These are phyloP conservation scores for Euphonia xanthogaster DNA, from an alignment of 2,797 vertebrate species.

Conservation along the genomic window DNA sequence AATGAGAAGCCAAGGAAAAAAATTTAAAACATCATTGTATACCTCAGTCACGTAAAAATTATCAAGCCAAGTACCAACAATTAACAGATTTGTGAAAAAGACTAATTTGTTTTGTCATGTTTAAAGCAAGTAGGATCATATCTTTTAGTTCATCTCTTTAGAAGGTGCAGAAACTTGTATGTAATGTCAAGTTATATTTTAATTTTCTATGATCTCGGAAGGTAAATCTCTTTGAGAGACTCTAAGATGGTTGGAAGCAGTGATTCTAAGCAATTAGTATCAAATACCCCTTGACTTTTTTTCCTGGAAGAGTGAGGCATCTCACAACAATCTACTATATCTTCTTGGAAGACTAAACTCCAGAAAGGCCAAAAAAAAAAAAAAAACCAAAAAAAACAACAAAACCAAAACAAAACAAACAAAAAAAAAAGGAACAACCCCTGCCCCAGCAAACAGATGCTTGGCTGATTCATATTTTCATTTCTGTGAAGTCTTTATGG, in stretches of 20 bases:
- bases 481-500: neutral
- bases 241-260: neutral
- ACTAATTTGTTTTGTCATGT: neutral
- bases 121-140: neutral
- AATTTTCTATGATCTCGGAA: neutral
- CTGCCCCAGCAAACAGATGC: accelerated
- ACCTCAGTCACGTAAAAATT: neutral
- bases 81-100: neutral
- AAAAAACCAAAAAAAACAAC: too few species aligned
- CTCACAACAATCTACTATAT: neutral
- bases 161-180: neutral
- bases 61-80: neutral
- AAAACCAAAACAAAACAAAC: too few species aligned
- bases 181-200: neutral
- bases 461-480: neutral
- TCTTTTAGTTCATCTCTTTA: neutral
- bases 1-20: neutral
- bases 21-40: neutral
- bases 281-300: neutral
- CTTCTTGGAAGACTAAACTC: neutral
- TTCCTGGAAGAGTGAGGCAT: neutral
- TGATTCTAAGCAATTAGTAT: neutral
- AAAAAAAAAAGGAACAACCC: neutral
- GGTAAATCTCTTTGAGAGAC: neutral
- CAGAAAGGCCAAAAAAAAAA: neutral